These are phyloP conservation scores for Bufo bufo DNA, from an alignment of 2,113 vertebrate genomes.

Conservation along the genomic window DNA sequence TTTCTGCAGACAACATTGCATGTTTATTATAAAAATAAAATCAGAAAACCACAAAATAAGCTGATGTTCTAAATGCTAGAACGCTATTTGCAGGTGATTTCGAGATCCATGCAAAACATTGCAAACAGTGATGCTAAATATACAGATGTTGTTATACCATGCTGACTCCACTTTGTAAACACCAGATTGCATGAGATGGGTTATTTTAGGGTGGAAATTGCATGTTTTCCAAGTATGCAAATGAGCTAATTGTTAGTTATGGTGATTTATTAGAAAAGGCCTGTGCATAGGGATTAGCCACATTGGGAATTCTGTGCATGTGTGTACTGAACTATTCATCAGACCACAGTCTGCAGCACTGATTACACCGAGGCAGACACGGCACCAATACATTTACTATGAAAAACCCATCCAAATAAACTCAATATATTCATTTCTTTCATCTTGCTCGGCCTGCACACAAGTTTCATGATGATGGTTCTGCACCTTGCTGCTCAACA, in stretches of 20 bases:
- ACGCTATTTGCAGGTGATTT: background rate
- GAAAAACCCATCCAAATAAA: background rate
- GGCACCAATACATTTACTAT: background rate
- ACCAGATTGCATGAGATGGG: slow-evolving; percentile 49
- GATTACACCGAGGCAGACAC: slow-evolving; percentile 16
- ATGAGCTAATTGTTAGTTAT: slow-evolving; percentile 50
- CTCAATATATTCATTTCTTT: background rate
- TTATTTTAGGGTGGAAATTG: slow-evolving; percentile 50
- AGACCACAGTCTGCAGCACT: slow-evolving; percentile 26
- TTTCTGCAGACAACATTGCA: background rate
- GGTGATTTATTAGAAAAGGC: slow-evolving; percentile 47
- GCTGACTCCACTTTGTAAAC: slow-evolving; percentile 31
- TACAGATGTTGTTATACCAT: slow-evolving; percentile 47
- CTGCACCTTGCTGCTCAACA: background rate
- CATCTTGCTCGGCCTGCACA: background rate
- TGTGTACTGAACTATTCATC: slow-evolving; percentile 41
- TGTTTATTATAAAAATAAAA: background rate
- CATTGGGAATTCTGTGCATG: slow-evolving; percentile 49
- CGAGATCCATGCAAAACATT: background rate
- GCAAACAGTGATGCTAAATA: slow-evolving; percentile 26
- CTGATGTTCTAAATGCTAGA: background rate
- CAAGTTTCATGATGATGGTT: background rate
- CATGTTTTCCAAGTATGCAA: slow-evolving; percentile 54
- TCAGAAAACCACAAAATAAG: background rate
- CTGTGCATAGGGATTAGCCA: slow-evolving; percentile 27